These are phyloP conservation scores for Litoditis marina DNA, from an alignment of 2,888 invertebrate genomes.

Conservation along the genomic window DNA sequence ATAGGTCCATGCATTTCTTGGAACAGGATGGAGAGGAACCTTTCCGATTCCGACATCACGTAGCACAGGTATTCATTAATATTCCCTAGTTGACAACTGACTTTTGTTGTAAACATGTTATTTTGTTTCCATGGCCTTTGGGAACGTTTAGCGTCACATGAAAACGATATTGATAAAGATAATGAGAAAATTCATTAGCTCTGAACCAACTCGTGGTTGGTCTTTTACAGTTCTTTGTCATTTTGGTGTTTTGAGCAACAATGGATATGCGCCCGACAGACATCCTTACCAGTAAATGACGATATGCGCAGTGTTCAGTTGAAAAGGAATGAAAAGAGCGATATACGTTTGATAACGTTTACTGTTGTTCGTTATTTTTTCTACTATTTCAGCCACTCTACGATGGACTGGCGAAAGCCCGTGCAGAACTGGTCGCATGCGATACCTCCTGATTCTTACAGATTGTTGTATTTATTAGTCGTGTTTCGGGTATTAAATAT, in stretches of 20 bases:
- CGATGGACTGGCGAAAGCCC: conserved; percentile 9
- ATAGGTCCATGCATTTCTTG: conserved; percentile 32
- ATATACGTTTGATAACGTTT: too few species aligned
- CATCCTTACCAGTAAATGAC: too few species aligned
- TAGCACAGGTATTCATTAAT: conserved; percentile 20
- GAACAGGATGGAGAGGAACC: conserved; percentile 46
- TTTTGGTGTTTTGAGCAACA: too few species aligned
- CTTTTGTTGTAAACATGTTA: too few species aligned
- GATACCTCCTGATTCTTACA: too few species aligned
- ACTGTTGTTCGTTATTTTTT: too few species aligned
- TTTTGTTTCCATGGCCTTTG: not conserved
- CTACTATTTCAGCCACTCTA: conserved; percentile 1
- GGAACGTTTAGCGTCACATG: not conserved
- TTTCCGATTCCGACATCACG: conserved; percentile 36
- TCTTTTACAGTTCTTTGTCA: too few species aligned
- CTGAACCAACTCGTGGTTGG: not conserved
- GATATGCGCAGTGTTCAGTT: too few species aligned
- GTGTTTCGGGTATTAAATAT: not conserved
- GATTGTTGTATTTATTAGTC: not conserved
- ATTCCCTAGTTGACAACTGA: too few species aligned
- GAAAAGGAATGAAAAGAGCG: too few species aligned
- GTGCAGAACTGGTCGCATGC: too few species aligned
- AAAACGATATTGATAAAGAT: not conserved
- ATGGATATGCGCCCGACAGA: too few species aligned
- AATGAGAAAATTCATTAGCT: not conserved